Evolutionary conservation across 2,888 invertebrate species (phyloP), one percentile per base, ranked within the genome.

Genomic region (Heterodera filipjevi): DNA sequence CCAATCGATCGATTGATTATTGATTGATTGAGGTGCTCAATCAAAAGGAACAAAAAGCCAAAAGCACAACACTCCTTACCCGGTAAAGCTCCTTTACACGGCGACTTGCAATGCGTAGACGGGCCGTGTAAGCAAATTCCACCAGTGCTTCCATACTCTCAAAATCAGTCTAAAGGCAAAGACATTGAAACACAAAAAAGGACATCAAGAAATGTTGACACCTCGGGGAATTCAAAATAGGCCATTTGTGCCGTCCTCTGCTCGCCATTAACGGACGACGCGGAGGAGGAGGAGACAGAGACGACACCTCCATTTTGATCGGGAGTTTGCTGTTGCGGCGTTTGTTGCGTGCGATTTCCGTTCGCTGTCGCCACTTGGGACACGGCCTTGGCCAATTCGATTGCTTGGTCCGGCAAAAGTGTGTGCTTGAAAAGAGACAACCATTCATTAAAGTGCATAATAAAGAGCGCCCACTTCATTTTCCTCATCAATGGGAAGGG

Each of bases 111-210:
- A 92, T 90, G 82, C 91, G 91, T 84, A 92, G 87, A 81, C 92
- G 92, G 44, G 93, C 93, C 27, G 94, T 94, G 91, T 95, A 95
- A 72, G 93, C 93, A 91, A 93, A 95, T 89, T 94, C 93, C 71
- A 95, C 92, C 70, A 95, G 92, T 82, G 93, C 92, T 85, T 93
- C 93, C 87, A 95, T 91, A 72, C 94, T 93, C 71, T 91, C 92
- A 85, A 91, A 92, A 86, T 93, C 93, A 5, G 81, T 93, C 91
- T 89, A n/a, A 59, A 59, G 12, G 10, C 8, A 12, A 12, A 39
- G n/a, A 10, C 39, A 39, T 39, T 39, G 6, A 39, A 39, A 10
- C 39, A 10, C 49, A 19, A 49, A 49, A 49, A 49, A 14, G n/a
- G 3, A n/a, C 53, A 22, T n/a, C n/a, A 53, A 2, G n/a, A 19